Evolutionary conservation across 2,888 invertebrate genomes (phyloP).

Genomic region (Lasioglossum calceatum): DNA sequence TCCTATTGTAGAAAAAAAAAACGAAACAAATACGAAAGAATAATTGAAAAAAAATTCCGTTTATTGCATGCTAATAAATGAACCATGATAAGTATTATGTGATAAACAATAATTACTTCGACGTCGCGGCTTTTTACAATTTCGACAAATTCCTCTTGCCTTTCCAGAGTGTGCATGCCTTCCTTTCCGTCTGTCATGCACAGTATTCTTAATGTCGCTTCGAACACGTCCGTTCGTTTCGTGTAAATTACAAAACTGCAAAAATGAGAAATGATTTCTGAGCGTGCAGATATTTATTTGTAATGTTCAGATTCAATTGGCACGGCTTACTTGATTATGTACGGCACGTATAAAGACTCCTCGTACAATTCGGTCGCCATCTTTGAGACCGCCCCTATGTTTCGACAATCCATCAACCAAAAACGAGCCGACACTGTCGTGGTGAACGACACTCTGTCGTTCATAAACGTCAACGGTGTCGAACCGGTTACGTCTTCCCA

Average conservation of each 20-base stretch:
- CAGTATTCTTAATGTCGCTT: constrained; percentile 96
- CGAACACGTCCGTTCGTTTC: constrained; percentile 94
- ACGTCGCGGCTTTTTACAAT: constrained; percentile 98
- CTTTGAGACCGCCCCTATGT: constrained; percentile 96
- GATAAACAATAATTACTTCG: constrained; percentile 86
- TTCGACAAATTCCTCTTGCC: constrained; percentile 97
- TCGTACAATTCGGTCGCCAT: constrained; percentile 98
- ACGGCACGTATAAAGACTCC: constrained; percentile 93
- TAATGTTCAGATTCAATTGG: neutral
- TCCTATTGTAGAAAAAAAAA: neutral
- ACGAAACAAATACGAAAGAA: neutral
- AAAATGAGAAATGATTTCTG: constrained; percentile 11
- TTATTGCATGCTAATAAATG: constrained; percentile 7
- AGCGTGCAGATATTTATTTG: neutral
- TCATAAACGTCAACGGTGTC: constrained; percentile 97
- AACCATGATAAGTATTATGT: neutral
- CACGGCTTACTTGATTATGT: constrained; percentile 92
- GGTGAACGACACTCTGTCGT: constrained; percentile 99
- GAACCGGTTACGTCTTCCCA: constrained; percentile 99
- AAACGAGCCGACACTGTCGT: constrained; percentile 99
- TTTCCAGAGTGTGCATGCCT: constrained; percentile 96
- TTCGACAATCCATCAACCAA: constrained; percentile 99
- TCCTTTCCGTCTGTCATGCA: constrained; percentile 99
- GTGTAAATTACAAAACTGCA: constrained; percentile 96
- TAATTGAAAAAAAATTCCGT: constrained; percentile 5